These are phyloP conservation scores for Ornithoptera priamus DNA, from an alignment of 2,888 invertebrate species.

Conservation along the genomic window DNA sequence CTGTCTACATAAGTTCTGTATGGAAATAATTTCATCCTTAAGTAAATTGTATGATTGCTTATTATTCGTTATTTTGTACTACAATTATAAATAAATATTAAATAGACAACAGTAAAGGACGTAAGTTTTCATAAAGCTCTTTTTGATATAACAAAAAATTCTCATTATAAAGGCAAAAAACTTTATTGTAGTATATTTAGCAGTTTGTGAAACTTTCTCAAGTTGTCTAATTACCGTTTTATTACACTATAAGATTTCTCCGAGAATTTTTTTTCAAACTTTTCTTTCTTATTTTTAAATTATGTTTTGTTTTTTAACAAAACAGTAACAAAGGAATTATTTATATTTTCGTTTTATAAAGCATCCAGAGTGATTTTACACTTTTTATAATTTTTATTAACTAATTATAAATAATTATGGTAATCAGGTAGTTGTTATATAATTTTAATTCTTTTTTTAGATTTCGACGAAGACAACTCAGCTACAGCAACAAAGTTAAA, in stretches of 20 bases:
- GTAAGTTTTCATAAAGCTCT: neutral
- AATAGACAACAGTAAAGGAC: neutral
- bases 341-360: neutral
- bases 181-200: neutral
- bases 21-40: neutral
- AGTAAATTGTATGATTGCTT: neutral
- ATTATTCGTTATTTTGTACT: neutral
- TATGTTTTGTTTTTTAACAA: neutral
- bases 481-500: constrained; percentile 34
- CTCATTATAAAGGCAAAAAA: neutral
- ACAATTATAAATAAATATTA: neutral
- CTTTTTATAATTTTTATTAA: no score
- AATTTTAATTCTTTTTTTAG: constrained; percentile 45
- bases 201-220: neutral
- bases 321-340: neutral
- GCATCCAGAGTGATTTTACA: neutral
- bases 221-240: neutral
- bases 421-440: neutral
- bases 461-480: constrained; percentile 57
- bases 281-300: neutral
- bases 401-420: no score
- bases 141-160: neutral
- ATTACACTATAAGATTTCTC: neutral
- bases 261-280: neutral
- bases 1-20: neutral